These are phyloP conservation scores for Cephus runcator DNA, from an alignment of 2,888 invertebrate species.

Conservation along the genomic window DNA sequence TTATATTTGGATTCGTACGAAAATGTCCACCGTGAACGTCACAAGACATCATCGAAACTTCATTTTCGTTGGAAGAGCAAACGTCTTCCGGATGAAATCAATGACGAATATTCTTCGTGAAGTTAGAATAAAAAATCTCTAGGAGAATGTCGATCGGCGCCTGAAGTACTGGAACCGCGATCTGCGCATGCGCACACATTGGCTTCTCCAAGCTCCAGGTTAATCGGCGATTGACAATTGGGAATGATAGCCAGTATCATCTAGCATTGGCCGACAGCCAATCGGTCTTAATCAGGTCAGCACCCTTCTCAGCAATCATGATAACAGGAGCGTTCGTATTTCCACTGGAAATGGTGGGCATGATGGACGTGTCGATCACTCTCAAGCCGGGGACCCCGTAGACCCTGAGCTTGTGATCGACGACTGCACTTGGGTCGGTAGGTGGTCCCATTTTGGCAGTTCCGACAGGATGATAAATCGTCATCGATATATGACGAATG, in stretches of 20 bases:
- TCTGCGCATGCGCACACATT: too few relatives aligned
- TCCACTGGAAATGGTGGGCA: slow-evolving; percentile 89
- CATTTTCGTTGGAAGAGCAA: too few relatives aligned
- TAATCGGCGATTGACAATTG: background rate
- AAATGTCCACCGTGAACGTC: too few relatives aligned
- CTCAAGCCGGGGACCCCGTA: slow-evolving; percentile 82
- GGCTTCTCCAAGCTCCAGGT: too few relatives aligned
- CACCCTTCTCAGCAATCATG: slow-evolving; percentile 91
- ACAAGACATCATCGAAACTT: too few relatives aligned
- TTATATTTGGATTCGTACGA: too few relatives aligned
- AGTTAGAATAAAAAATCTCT: too few relatives aligned
- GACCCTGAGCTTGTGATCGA: slow-evolving; percentile 81
- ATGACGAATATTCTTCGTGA: too few relatives aligned
- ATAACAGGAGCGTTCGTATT: slow-evolving; percentile 93
- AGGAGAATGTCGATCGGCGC: too few relatives aligned
- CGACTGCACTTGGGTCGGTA: slow-evolving; percentile 82
- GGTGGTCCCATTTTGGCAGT: slow-evolving; percentile 90
- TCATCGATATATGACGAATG: slow-evolving; percentile 87
- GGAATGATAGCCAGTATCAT: slow-evolving; percentile 14
- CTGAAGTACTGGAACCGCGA: too few relatives aligned
- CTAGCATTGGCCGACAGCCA: slow-evolving; percentile 69
- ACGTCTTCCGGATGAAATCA: too few relatives aligned
- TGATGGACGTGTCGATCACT: slow-evolving; percentile 88
- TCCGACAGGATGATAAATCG: slow-evolving; percentile 89
- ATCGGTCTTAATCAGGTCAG: slow-evolving; percentile 87